Evolutionary conservation across 2,888 invertebrate genomes (phyloP).

Genomic region (Clivina fossor): DNA sequence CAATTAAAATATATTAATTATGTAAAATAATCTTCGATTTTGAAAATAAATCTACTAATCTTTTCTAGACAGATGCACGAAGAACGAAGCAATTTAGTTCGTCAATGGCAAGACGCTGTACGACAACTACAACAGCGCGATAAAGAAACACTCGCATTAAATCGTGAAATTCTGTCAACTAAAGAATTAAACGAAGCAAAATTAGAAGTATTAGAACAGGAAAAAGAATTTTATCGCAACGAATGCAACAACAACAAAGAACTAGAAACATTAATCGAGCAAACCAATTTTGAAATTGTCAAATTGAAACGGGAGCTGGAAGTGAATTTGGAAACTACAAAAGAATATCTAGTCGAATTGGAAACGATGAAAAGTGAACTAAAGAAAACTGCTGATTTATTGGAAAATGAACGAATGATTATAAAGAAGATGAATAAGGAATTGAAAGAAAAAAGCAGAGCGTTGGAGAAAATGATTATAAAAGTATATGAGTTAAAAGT

Average conservation of each 20-base stretch:
- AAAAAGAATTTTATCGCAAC: slow-evolving; percentile 62
- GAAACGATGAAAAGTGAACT: slow-evolving; percentile 54
- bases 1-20: neutral
- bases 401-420: slow-evolving; percentile 49
- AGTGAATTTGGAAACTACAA: slow-evolving; percentile 34
- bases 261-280: slow-evolving; percentile 51
- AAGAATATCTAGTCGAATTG: slow-evolving; percentile 52
- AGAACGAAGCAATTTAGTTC: slow-evolving; percentile 68
- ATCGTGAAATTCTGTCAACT: slow-evolving; percentile 51
- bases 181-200: slow-evolving; percentile 50
- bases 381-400: slow-evolving; percentile 50
- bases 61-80: slow-evolving; percentile 57
- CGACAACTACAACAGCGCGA: slow-evolving; percentile 71
- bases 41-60: neutral
- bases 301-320: slow-evolving; percentile 49
- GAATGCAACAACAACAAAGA: slow-evolving; percentile 62
- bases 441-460: slow-evolving; percentile 39
- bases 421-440: slow-evolving; percentile 27
- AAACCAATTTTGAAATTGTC: slow-evolving; percentile 51
- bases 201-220: slow-evolving; percentile 60
- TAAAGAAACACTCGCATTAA: slow-evolving; percentile 60
- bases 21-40: slow-evolving; percentile 11
- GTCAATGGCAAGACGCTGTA: slow-evolving; percentile 72
- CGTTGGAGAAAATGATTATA: slow-evolving; percentile 32
- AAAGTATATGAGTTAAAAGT: slow-evolving; percentile 50